Evolutionary conservation across 2,113 vertebrate species (phyloP).

Genomic region (Hypanus sabinus): DNA sequence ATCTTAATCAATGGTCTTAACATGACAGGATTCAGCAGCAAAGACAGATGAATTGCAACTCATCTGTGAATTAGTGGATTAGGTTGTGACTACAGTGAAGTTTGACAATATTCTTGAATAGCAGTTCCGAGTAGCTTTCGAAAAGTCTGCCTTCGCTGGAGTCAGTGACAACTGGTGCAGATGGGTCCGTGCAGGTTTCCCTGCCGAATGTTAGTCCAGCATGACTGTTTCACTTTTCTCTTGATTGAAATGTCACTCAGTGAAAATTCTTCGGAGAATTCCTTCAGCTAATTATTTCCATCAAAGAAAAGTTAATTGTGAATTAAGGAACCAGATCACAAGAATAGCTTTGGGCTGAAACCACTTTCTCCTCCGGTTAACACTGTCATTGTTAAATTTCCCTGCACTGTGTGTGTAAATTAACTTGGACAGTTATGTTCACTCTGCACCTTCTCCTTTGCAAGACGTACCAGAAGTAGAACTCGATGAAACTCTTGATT

Average conservation of each 20-base stretch:
- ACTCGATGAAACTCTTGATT: not conserved
- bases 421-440: not conserved
- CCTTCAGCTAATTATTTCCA: not conserved
- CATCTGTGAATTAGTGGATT: not conserved
- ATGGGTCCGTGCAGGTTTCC: not conserved
- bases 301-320: not conserved
- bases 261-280: not conserved
- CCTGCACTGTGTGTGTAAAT: not conserved
- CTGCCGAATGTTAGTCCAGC: not conserved
- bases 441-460: not conserved
- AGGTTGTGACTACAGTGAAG: not conserved
- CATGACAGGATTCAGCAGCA: too few relatives aligned
- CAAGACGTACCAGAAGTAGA: not conserved
- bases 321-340: not conserved
- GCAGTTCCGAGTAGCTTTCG: not conserved
- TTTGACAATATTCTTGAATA: not conserved
- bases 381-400: not conserved
- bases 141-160: not conserved
- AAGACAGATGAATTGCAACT: too few relatives aligned
- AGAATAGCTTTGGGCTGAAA: not conserved
- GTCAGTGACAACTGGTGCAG: not conserved
- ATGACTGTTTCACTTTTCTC: not conserved
- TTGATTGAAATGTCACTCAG: conserved; percentile 3
- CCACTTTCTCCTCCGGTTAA: not conserved
- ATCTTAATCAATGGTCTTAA: too few relatives aligned